A percentile compares a stretch with the other conserved stretches of the same genome.
These are phyloP conservation scores for human (Homo sapiens) DNA, from an alignment of 2,113 vertebrate species.

Conservation along the genomic window GRCh38 chr3:58796501-58797000, in stretches of 20 bases:
- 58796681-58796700: neutral
- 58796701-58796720: neutral
- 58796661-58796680: neutral
- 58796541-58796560: neutral
- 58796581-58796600: neutral
- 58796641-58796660: neutral
- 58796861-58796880: neutral
- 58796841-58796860: neutral
- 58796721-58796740: neutral
- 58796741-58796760: neutral
- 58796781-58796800: neutral
- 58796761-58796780: neutral
- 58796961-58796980: neutral
- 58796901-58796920: neutral
- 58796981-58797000: neutral
- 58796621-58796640: neutral
- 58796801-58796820: neutral
- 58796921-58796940: neutral
- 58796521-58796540: neutral
- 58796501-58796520: neutral
- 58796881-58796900: neutral
- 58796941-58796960: neutral
- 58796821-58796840: neutral
- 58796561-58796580: neutral
- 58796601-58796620: neutral